Percentiles rank a stretch among this genome's conserved stretches.
Evolutionary conservation across 2,888 invertebrate species (phyloP).

Genomic region (Latheticus oryzae): DNA sequence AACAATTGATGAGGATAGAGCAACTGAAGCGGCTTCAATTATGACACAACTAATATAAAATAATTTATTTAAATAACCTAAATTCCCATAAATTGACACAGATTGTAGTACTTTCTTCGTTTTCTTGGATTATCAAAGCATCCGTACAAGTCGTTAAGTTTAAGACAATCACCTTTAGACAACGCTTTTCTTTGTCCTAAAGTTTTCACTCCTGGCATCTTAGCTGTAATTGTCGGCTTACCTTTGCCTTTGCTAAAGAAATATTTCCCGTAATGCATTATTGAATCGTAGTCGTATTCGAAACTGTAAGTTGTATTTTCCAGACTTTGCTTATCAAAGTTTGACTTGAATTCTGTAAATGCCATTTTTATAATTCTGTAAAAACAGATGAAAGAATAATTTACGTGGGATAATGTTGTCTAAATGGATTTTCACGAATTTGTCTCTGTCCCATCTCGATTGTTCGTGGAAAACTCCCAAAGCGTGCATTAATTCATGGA

Average conservation of each 20-base stretch:
- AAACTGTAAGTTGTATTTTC: slow-evolving; percentile 75
- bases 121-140: slow-evolving; percentile 68
- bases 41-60: not conserved
- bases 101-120: slow-evolving; percentile 68
- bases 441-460: slow-evolving; percentile 78
- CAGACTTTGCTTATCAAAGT: slow-evolving; percentile 74
- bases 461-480: slow-evolving; percentile 88
- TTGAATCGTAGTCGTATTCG: slow-evolving; percentile 81
- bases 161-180: slow-evolving; percentile 76
- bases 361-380: no score
- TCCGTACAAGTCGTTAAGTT: slow-evolving; percentile 75
- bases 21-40: not conserved
- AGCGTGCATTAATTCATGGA: slow-evolving; percentile 85
- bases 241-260: slow-evolving; percentile 74
- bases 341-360: slow-evolving; percentile 68
- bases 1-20: not conserved
- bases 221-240: slow-evolving; percentile 73
- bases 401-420: slow-evolving; percentile 76
- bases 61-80: slow-evolving; percentile 49
- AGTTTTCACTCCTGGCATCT: slow-evolving; percentile 67
- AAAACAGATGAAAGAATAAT: no score
- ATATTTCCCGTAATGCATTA: slow-evolving; percentile 81
- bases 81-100: slow-evolving; percentile 69
- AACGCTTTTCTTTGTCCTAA: slow-evolving; percentile 74
- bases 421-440: slow-evolving; percentile 75